Conservation (phyloP, 1,140 invertebrate genomes). For the Armadillidium nasatum region DNA sequence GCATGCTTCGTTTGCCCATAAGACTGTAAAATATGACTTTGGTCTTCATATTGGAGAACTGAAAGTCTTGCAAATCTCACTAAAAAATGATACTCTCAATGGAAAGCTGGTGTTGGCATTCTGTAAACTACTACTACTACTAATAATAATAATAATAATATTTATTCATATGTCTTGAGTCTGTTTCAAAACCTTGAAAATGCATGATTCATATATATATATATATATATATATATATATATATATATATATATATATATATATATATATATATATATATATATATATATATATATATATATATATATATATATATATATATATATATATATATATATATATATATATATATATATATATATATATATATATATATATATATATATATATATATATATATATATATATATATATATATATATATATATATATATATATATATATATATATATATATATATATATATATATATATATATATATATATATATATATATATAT, state of each 20-base stretch:
- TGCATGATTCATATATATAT: no score
- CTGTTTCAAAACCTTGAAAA: no score
- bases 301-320: neutral
- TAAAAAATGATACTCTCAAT: no score
- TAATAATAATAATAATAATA: no score
- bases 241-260: neutral
- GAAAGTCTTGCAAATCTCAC: no score
- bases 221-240: neutral
- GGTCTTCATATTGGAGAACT: no score
- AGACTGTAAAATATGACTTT: no score
- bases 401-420: conserved; percentile 18
- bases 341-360: neutral
- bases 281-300: conserved; percentile 14
- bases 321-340: neutral
- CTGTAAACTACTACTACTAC: no score
- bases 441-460: conserved; percentile 16
- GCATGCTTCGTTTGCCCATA: no score
- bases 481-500: conserved; percentile 13
- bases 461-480: conserved; percentile 18
- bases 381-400: conserved; percentile 18
- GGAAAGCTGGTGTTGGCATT: no score
- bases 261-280: conserved; percentile 16
- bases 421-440: conserved; percentile 17
- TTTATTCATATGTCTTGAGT: no score
- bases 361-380: conserved; percentile 12